Evolutionary conservation across 2,888 invertebrate species (phyloP), one percentile per base, ranked within the genome.

Genomic region (Galeruca laticollis): DNA sequence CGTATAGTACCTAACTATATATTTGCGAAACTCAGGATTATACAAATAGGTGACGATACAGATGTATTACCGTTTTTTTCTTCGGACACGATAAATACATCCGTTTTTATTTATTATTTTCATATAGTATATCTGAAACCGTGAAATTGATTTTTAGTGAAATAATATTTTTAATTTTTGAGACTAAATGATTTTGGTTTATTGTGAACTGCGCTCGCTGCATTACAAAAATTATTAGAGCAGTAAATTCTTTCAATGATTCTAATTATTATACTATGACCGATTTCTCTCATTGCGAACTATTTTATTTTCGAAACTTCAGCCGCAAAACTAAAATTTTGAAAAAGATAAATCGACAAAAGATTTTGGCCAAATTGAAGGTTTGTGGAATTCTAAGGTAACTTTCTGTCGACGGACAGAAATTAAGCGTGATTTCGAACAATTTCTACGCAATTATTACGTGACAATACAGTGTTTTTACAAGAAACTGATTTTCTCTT

Each of bases 401-500:
- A 26, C 6, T 26, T 26, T 2, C n/a, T n/a, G n/a, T n/a, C n/a
- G n/a, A n/a, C n/a, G n/a, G n/a, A n/a, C n/a, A n/a, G n/a, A n/a
- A n/a, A n/a, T n/a, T n/a, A n/a, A n/a, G n/a, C n/a, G n/a, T n/a
- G n/a, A n/a, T n/a, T n/a, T n/a, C n/a, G n/a, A n/a, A n/a, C n/a
- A n/a, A n/a, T n/a, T n/a, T n/a, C n/a, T n/a, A n/a, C 43, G 13
- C 5, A 13, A 40, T 5, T n/a, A 43, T 43, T 43, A 43, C 43
- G 43, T 43, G n/a, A 15, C 11, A 4, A 13, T 37, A n/a, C n/a
- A 43, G 2, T n/a, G 13, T 43, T 43, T 43, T 6, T 43, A 43
- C 43, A 43, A 43, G 43, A 43, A 43, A 43, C 13, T 43, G 6
- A n/a, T 43, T 43, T 43, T 43, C 43, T 43, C 43, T 43, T 43